Base-by-base conservation (phyloP, 2,888 invertebrate genomes). In the Microplitis manilae region DNA sequence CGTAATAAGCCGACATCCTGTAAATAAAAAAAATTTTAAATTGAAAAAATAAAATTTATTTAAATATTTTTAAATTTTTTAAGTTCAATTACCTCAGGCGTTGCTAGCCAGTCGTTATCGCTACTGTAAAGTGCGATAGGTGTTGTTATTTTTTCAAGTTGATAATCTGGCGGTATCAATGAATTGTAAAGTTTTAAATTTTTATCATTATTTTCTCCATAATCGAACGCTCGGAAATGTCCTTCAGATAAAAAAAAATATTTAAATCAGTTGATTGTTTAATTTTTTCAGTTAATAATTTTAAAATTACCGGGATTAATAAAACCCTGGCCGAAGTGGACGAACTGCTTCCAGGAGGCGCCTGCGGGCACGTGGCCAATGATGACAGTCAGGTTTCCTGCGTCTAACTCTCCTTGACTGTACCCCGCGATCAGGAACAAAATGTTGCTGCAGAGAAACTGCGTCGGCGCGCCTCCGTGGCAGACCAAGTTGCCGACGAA, bases 311-410 rank as follows among this genome's bases (percentile, higher is more conserved):
- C 87, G 79, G 87, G 85, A 81, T 86, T 85, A 38, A 86, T 84
- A 67, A 84, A 87, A 69, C 89, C 89, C 81, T 89, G 89, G 2
- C 88, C 89, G 76, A 84, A 89, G 77, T 89, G 89, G 30, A 89
- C 86, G 0, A 85, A 68, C 71, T 89, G 87, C 75, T 89, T 89
- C 89, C 89, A 89, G 2, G 89, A 89, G 50, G 87, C 88, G 6
- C 89, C 89, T 2, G 89, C 88, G 1, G 89, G 89, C 13, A 88
- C 80, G 67, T 89, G 87, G 4, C 86, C 86, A 59, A 86, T 82
- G 65, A 89, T 88, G 2, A 86, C 85, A 2, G 88, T 84, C n/a
- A 88, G 75, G 73, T 87, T 85, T 7, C 82, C 83, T 81, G 83
- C 81, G 69, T 85, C 82, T 9, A 87, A 79, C 62, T 87, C 85